Evolutionary conservation across 1,140 invertebrate species (phyloP).

Genomic region (Sycophaga agraensis): DNA sequence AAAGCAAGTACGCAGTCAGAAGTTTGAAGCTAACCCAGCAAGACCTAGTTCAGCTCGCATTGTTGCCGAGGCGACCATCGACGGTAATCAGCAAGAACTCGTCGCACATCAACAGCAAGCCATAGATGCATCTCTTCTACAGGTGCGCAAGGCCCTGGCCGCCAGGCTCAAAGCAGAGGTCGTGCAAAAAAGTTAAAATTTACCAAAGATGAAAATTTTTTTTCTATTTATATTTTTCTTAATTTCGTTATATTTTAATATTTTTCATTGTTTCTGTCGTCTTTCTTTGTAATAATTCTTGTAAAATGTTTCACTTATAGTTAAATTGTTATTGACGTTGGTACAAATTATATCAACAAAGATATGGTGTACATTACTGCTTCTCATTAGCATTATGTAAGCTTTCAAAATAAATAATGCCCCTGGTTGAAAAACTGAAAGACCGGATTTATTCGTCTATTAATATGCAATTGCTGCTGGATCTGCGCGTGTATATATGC

Average conservation of each 20-base stretch:
- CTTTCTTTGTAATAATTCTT: slow-evolving; percentile 10
- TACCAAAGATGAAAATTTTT: background rate
- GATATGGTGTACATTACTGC: background rate
- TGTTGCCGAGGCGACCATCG: slow-evolving; percentile 50
- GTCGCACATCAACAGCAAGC: slow-evolving; percentile 34
- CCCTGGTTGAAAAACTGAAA: slow-evolving; percentile 9
- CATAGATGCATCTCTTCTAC: slow-evolving; percentile 65
- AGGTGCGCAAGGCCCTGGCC: slow-evolving; percentile 78
- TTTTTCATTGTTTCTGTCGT: background rate
- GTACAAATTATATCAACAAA: slow-evolving; percentile 9
- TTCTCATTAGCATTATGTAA: background rate
- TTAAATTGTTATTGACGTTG: slow-evolving; percentile 3
- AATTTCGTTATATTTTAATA: background rate
- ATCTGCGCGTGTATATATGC: too few species aligned
- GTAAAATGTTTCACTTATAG: slow-evolving; percentile 17
- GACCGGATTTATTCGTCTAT: too few species aligned
- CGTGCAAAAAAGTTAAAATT: slow-evolving; percentile 47
- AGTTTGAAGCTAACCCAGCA: slow-evolving; percentile 60
- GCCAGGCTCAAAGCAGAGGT: slow-evolving; percentile 83
- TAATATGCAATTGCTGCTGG: too few species aligned
- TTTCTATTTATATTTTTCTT: slow-evolving; percentile 8
- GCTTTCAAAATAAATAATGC: slow-evolving; percentile 27
- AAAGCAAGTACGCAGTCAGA: slow-evolving; percentile 78
- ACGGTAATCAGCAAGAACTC: slow-evolving; percentile 43
- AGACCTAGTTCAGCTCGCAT: slow-evolving; percentile 52